Evolutionary conservation across 2,797 vertebrate species (phyloP).

Genomic region (Myotis daubentonii): DNA sequence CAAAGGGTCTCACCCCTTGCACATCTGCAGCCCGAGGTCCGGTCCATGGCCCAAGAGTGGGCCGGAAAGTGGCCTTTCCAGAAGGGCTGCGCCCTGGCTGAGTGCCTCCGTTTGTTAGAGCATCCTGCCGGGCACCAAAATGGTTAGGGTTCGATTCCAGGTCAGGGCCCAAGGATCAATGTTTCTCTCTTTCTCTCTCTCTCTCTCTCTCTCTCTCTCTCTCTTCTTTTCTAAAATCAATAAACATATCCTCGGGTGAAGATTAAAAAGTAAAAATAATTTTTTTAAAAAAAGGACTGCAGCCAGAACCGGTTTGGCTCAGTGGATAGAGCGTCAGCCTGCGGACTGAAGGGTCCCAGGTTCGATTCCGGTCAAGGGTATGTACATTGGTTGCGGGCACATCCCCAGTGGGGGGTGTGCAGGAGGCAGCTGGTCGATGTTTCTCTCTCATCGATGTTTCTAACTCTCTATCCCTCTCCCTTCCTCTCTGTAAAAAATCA

Average conservation of each 20-base stretch:
- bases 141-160: not conserved
- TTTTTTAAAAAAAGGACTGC: not conserved
- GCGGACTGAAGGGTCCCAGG: too few species aligned
- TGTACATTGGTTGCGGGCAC: too few species aligned
- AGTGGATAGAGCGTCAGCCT: too few species aligned
- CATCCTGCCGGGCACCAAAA: not conserved
- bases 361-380: too few species aligned
- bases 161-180: not conserved
- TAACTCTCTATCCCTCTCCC: too few species aligned
- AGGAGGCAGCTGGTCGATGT: too few species aligned
- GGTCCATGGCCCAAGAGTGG: not conserved
- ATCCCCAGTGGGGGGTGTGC: too few species aligned
- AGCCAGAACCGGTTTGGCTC: too few species aligned
- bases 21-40: not conserved
- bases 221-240: not conserved
- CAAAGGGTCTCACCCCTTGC: not conserved
- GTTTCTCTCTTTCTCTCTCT: not conserved
- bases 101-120: not conserved
- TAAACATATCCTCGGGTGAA: not conserved
- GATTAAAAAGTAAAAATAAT: not conserved
- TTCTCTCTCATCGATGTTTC: too few species aligned
- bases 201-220: too few species aligned
- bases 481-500: too few species aligned
- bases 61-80: not conserved
- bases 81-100: not conserved